A percentile compares a stretch with the other conserved stretches of the same genome.
These are phyloP conservation scores for Vanessa tameamea DNA, from an alignment of 1,140 invertebrate species.

Conservation along the genomic window DNA sequence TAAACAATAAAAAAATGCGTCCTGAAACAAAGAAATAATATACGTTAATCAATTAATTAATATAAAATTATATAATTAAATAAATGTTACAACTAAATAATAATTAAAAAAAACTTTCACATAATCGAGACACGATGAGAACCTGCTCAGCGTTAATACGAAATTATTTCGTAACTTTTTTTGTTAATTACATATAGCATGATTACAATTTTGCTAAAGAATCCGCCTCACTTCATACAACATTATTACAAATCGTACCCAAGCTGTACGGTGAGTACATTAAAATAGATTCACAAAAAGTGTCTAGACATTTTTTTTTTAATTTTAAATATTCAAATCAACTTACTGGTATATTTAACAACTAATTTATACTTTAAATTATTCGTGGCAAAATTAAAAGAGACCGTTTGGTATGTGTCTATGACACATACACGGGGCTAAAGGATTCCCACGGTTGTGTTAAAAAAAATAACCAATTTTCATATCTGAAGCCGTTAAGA, in stretches of 20 bases:
- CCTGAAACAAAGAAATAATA: conserved; percentile 82
- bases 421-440: no score
- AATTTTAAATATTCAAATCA: not conserved
- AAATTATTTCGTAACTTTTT: not conserved
- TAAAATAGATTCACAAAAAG: not conserved
- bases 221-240: no score
- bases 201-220: not conserved
- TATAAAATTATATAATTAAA: no score
- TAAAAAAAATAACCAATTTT: not conserved
- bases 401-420: no score
- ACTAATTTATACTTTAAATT: not conserved
- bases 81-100: conserved; percentile 11
- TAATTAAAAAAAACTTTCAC: conserved; percentile 15
- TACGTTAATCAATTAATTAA: conserved; percentile 33
- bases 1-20: conserved; percentile 99
- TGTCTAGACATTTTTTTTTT: not conserved
- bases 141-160: not conserved
- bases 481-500: not conserved
- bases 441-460: no score
- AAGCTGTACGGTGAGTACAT: not conserved
- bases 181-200: not conserved
- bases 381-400: not conserved
- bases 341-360: not conserved
- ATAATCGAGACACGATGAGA: conserved; percentile 5
- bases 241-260: not conserved